These are phyloP conservation scores for Acanthosepion pharaonis DNA, from an alignment of 2,888 invertebrate species.

Conservation along the genomic window DNA sequence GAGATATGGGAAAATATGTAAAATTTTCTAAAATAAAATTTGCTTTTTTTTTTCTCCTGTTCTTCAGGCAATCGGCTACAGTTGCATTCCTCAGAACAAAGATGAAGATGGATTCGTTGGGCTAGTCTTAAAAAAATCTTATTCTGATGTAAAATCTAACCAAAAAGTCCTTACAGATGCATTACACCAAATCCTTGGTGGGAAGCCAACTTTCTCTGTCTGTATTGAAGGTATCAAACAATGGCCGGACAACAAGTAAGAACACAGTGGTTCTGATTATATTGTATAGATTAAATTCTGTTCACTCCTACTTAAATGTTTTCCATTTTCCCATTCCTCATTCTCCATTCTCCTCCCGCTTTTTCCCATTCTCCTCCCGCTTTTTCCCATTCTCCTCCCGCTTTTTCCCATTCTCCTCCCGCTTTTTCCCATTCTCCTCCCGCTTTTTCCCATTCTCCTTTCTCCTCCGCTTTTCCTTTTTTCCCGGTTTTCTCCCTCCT, in stretches of 20 bases:
- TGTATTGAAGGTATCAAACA: conserved; percentile 86
- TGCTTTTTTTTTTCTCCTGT: background rate
- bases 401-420: background rate
- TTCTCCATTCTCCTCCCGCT: background rate
- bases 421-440: background rate
- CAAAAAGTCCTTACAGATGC: conserved; percentile 80
- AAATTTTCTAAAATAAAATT: too few species aligned
- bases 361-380: background rate
- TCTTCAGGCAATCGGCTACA: conserved; percentile 87
- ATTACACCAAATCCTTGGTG: conserved; percentile 79
- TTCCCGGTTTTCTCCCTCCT: too few species aligned
- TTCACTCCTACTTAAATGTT: background rate
- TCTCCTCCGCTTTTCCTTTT: too few species aligned
- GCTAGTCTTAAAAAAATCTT: conserved; percentile 86
- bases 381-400: too few species aligned
- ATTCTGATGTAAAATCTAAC: conserved; percentile 84
- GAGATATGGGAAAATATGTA: too few species aligned
- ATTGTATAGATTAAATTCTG: too few species aligned
- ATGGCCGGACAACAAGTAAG: conserved; percentile 82
- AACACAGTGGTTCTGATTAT: too few species aligned
- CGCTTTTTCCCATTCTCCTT: background rate
- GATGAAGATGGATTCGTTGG: conserved; percentile 94
- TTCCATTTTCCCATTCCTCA: background rate
- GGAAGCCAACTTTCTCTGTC: conserved; percentile 87
- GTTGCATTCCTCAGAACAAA: conserved; percentile 87